Percentiles rank a stretch among this genome's conserved stretches.
Conservation (phyloP, 1,140 invertebrate genomes). For the Sipha flava region DNA sequence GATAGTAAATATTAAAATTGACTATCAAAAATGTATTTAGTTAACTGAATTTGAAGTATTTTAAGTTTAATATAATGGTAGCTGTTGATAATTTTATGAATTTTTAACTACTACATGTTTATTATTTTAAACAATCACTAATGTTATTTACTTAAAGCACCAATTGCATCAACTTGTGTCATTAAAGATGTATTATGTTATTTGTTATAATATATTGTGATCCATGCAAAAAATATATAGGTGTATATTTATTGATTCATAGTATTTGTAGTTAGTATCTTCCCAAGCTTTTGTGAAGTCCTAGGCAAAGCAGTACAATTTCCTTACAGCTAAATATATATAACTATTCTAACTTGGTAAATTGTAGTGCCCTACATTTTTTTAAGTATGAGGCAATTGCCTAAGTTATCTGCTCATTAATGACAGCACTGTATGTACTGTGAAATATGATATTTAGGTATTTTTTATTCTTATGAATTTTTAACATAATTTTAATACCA, state of each 20-base stretch:
- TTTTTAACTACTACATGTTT: not conserved
- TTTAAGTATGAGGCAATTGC: no score
- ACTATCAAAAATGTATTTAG: conserved; percentile 10
- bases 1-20: not conserved
- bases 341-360: no score
- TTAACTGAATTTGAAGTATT: not conserved
- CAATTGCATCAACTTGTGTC: conserved; percentile 4
- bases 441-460: no score
- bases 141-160: conserved; percentile 15
- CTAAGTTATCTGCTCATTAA: no score
- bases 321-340: no score
- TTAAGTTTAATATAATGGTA: conserved; percentile 7
- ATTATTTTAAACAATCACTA: conserved; percentile 16
- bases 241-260: not conserved
- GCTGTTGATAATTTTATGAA: not conserved
- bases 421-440: no score
- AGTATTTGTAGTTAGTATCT: no score
- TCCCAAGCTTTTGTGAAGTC: no score
- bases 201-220: conserved; percentile 18
- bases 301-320: no score
- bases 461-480: no score
- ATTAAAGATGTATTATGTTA: not conserved
- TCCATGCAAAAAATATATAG: not conserved
- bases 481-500: no score
- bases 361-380: no score